A percentile compares a stretch with the other conserved stretches of the same genome.
Evolutionary conservation across 2,113 vertebrate species (phyloP).

Genomic region (Dendropsophus ebraccatus): DNA sequence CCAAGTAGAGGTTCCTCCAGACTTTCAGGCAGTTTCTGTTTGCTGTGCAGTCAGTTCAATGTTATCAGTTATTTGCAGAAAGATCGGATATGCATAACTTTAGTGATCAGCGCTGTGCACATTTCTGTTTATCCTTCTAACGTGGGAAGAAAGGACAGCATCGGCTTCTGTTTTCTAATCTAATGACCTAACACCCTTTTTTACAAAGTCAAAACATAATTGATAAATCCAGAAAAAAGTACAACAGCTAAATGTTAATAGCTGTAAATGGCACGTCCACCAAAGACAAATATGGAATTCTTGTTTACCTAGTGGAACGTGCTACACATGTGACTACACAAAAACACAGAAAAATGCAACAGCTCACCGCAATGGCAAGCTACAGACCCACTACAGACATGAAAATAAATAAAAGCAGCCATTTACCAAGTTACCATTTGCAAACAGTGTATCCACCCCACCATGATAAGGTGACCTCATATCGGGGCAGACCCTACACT

Average conservation of each 20-base stretch:
- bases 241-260: not conserved
- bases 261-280: not conserved
- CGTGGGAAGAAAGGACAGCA: not conserved
- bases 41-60: not conserved
- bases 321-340: not conserved
- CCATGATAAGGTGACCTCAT: too few species aligned
- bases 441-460: too few species aligned
- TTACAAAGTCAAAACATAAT: not conserved
- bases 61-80: conserved; percentile 41
- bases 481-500: too few species aligned
- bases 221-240: conserved; percentile 45
- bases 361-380: too few species aligned
- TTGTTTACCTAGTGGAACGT: not conserved
- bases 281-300: not conserved
- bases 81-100: conserved; percentile 16
- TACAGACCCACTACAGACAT: too few species aligned
- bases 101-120: not conserved
- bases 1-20: not conserved
- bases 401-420: too few species aligned
- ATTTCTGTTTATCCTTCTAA: conserved; percentile 27
- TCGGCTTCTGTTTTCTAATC: conserved; percentile 24
- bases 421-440: too few species aligned
- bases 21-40: conserved; percentile 9
- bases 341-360: too few species aligned
- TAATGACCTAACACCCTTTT: conserved; percentile 20